Base-by-base conservation (phyloP, 1,140 invertebrate genomes). In the Bombus ignitus region DNA sequence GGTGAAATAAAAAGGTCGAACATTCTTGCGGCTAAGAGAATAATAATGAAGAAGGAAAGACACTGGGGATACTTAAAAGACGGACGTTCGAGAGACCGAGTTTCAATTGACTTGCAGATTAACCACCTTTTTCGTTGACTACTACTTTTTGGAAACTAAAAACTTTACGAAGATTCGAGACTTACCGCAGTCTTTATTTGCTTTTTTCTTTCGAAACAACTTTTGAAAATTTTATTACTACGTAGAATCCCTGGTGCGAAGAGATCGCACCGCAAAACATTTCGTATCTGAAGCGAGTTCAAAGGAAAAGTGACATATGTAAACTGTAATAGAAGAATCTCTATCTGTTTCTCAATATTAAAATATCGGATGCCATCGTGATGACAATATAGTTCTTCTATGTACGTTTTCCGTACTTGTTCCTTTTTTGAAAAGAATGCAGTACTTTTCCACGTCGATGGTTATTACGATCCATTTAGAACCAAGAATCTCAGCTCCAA, bases 81-180 rank as follows among this genome's bases (percentile, higher is more conserved):
- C 28, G 75, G 28, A 39, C 75, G 37, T 77, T 77, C 75, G 75
- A 62, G 25, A 39, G 37, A 62, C 35, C 25, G 57, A 57, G 22
- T 77, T 42, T n/a, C 35, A 25, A 37, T 42, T 62, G 57, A 77
- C 75, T 77, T 42, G 75, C 28, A 65, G 75, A 77, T 77, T 65
- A 77, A 62, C 37, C 62, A 37, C 3, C 28, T 62, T 77, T 42
- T 65, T 77, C 57, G 57, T 42, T 15, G 57, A 25, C 57, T 22
- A 28, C 18, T 59, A 57, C 47, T 15, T 37, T 59, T 59, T 25
- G 10, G 25, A 18, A 13, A 44, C 15, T 9, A 39, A 65, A 42
- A 25, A 35, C 57, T 35, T 28, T 18, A 1, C 28, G 15, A n/a
- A n/a, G 15, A 62, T n/a, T 39, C 28, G 6, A 59, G 59, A 59